Conservation (phyloP, 2,888 invertebrate genomes). For the Phoenoteleia sp. region DNA sequence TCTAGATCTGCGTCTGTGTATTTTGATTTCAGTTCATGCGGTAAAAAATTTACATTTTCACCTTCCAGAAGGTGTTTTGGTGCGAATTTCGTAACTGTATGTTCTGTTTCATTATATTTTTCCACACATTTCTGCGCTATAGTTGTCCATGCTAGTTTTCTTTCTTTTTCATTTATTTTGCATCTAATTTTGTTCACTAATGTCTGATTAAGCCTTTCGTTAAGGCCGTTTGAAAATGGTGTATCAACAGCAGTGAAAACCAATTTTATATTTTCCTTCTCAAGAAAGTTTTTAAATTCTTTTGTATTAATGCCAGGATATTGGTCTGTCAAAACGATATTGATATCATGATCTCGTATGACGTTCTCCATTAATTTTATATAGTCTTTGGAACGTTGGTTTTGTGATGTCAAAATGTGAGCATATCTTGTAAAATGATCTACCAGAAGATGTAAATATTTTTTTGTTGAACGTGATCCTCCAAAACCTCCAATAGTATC, state of each 20-base stretch:
- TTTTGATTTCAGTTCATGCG: slow-evolving; percentile 68
- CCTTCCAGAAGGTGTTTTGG: slow-evolving; percentile 78
- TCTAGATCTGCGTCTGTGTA: slow-evolving; percentile 36
- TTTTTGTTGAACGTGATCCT: slow-evolving; percentile 18
- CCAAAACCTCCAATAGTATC: slow-evolving; percentile 74
- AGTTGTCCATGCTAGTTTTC: slow-evolving; percentile 56
- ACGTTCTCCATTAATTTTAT: slow-evolving; percentile 14
- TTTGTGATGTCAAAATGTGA: slow-evolving; percentile 6
- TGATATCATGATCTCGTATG: not conserved
- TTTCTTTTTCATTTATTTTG: slow-evolving; percentile 54
- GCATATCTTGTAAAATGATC: slow-evolving; percentile 33
- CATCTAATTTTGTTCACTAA: slow-evolving; percentile 66
- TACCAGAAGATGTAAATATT: slow-evolving; percentile 25
- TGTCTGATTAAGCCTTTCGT: not conserved
- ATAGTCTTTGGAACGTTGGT: slow-evolving; percentile 6
- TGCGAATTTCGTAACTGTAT: slow-evolving; percentile 76
- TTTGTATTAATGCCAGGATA: slow-evolving; percentile 18
- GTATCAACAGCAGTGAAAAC: not conserved
- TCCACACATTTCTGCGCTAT: slow-evolving; percentile 61
- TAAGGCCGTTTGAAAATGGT: not conserved
- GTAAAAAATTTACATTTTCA: slow-evolving; percentile 59
- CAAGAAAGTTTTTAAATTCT: slow-evolving; percentile 9
- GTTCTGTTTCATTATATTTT: slow-evolving; percentile 78
- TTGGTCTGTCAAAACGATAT: slow-evolving; percentile 12
- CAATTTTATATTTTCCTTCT: not conserved